Base-by-base conservation (phyloP, 2,888 invertebrate genomes). In the Meiosimyza platycephala region DNA sequence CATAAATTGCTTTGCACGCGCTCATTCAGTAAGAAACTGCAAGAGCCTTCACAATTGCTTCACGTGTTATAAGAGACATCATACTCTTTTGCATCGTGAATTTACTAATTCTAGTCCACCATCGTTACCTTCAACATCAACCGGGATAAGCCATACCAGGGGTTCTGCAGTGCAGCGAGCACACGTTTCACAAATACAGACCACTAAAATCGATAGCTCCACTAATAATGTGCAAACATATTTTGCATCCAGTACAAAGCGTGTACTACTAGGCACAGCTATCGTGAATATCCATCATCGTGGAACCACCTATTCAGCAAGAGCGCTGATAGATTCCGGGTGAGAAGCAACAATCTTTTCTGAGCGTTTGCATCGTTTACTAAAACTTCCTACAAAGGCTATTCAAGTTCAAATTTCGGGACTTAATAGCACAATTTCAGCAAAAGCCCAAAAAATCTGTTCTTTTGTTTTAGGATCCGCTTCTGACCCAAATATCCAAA, bases 281-380 rank as follows among this genome's bases (percentile, higher is more conserved):
- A n/a, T n/a, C n/a, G n/a, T n/a, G n/a, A n/a, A 71, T 7, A 47
- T 74, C 16, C 28, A 47, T 1, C 63, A 70, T 40, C 12, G 18
- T 6, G 57, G 62, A 2, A 13, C 69, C 3, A 22, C 51, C 6
- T 74, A 67, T 52, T n/a, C 52, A n/a, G 71, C 68, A 5, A 18
- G 76, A 18, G 75, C 76, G 0, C 22, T 75, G 9, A 55, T 75
- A 5, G 75, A 74, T 28, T 71, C 75, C 5, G 75, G 73, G 2
- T 75, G 74, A 2, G 72, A 74, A 16, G 74, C 64, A 4, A 67
- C 75, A 0, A 73, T 77, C n/a, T 71, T 76, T n/a, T 75, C 76
- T 2, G 71, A 74, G 63, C 33, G 65, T 2, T 18, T 72, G 12
- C 50, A 50, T 1, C 57, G 66, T 28, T 28, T 62, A 1, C 51